Evolutionary conservation across 2,888 invertebrate genomes (phyloP).

Genomic region (Dorcus parallelipipedus): DNA sequence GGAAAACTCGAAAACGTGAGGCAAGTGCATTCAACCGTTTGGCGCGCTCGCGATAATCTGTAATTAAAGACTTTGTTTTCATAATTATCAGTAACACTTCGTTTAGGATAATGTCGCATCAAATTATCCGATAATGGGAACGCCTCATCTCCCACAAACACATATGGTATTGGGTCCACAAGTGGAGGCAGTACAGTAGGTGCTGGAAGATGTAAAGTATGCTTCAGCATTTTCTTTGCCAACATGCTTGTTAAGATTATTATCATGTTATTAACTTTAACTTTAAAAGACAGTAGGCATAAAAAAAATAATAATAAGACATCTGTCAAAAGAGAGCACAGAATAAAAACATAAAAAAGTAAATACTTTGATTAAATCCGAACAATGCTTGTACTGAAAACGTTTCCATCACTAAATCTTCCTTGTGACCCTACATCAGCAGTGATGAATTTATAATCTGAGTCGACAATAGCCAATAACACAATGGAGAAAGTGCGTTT

Average conservation of each 20-base stretch:
- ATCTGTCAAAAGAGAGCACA: too few species aligned
- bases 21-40: constrained; percentile 15
- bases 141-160: constrained; percentile 17
- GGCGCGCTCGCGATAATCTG: constrained; percentile 11
- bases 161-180: constrained; percentile 11
- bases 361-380: too few species aligned
- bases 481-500: neutral
- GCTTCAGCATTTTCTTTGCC: neutral
- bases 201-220: neutral
- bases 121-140: constrained; percentile 16
- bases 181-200: neutral
- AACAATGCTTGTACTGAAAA: neutral
- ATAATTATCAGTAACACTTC: constrained; percentile 3
- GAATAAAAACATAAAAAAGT: too few species aligned
- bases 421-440: constrained; percentile 1
- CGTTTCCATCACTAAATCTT: neutral
- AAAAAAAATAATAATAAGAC: too few species aligned
- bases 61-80: constrained; percentile 17
- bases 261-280: too few species aligned
- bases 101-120: constrained; percentile 16
- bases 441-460: neutral
- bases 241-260: too few species aligned
- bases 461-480: neutral
- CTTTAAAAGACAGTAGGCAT: too few species aligned
- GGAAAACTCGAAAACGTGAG: constrained; percentile 12